phyloP scores from a whole-genome alignment of 2,113 vertebrate genomes.

The Mesembrinibis cayennensis region DNA sequence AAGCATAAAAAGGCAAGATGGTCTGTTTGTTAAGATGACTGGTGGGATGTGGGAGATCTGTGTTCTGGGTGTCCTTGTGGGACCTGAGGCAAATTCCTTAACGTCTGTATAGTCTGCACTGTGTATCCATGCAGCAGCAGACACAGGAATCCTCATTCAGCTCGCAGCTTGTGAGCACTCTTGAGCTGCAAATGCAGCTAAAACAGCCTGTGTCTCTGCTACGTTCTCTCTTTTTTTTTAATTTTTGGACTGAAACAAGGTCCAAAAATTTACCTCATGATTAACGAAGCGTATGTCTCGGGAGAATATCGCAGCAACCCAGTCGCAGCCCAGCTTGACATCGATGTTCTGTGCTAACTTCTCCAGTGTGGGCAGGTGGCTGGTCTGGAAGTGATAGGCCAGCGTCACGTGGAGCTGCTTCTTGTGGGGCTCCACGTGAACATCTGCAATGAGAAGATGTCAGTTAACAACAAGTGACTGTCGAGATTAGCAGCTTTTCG shows the following conservation, averaged over 20 bases:
- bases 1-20: neutral
- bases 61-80: neutral
- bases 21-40: neutral
- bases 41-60: neutral
- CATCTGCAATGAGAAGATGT: slow-evolving; percentile 75
- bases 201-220: neutral
- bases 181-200: neutral
- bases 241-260: neutral
- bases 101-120: neutral
- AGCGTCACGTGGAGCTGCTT: slow-evolving; percentile 97
- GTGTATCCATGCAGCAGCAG: accelerated
- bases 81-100: neutral
- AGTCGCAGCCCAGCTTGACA: slow-evolving; percentile 89
- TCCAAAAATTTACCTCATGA: slow-evolving; percentile 83
- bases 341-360: slow-evolving; percentile 91
- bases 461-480: neutral
- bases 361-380: slow-evolving; percentile 87
- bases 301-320: slow-evolving; percentile 94
- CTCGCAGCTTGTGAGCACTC: neutral
- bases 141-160: neutral
- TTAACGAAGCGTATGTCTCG: slow-evolving; percentile 95
- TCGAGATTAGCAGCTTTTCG: accelerated
- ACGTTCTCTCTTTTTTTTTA: neutral
- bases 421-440: slow-evolving; percentile 93
- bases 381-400: slow-evolving; percentile 95